phyloP scores from a whole-genome alignment of 2,888 invertebrate species.

The Pycnomerus fuliginosus region DNA sequence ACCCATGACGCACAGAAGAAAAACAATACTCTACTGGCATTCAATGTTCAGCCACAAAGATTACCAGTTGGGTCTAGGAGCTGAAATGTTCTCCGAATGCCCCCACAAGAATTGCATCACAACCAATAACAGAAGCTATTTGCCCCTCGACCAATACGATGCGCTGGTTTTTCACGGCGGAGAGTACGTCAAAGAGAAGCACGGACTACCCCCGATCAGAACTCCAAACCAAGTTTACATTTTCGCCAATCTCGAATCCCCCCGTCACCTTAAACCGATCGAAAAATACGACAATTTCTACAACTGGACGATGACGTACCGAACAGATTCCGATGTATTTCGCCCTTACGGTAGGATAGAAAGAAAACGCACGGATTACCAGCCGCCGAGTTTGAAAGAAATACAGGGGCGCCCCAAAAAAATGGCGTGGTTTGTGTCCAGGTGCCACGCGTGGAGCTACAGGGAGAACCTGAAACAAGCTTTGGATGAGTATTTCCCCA shows the following conservation, averaged over 20 bases:
- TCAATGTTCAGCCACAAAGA: too few species aligned
- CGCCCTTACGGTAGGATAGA: conserved; percentile 45
- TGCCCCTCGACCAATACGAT: conserved; percentile 51
- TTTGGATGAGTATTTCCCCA: conserved; percentile 57
- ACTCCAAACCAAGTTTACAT: conserved; percentile 54
- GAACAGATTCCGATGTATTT: conserved; percentile 47
- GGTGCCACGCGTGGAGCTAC: conserved; percentile 53
- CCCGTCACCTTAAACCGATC: conserved; percentile 31
- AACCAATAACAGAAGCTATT: conserved; percentile 44
- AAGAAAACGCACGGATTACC: conserved; percentile 18
- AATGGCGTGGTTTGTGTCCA: conserved; percentile 60
- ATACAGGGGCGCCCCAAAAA: conserved; percentile 50
- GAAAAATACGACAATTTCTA: conserved; percentile 50
- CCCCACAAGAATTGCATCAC: conserved; percentile 52
- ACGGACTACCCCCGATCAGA: conserved; percentile 22
- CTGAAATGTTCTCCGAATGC: too few species aligned
- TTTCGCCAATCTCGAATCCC: conserved; percentile 54
- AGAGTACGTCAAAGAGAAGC: conserved; percentile 28
- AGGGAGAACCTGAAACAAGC: conserved; percentile 52
- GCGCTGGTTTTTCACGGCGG: conserved; percentile 57
- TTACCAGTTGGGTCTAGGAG: too few species aligned
- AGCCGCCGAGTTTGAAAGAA: conserved; percentile 14
- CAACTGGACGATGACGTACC: conserved; percentile 59
- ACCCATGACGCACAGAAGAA: too few species aligned
- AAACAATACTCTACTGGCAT: too few species aligned